These are phyloP conservation scores for Acanthococcus lagerstroemiae DNA, from an alignment of 2,888 invertebrate species.

Conservation along the genomic window DNA sequence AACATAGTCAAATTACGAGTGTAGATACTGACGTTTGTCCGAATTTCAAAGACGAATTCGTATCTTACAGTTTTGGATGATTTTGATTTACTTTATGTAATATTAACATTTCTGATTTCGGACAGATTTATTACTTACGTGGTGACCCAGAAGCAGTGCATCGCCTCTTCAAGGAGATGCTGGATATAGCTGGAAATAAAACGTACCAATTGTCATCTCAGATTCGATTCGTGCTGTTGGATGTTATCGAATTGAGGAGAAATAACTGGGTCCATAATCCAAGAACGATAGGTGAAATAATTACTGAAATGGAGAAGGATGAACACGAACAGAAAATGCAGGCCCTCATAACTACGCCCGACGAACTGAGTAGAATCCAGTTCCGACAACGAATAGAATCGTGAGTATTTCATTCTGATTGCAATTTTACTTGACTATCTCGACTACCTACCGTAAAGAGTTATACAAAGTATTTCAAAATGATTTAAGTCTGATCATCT, in stretches of 20 bases:
- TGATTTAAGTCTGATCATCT: conserved; percentile 30
- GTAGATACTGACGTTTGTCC: no score
- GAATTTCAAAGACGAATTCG: no score
- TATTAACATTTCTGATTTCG: no score
- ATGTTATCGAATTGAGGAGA: conserved; percentile 77
- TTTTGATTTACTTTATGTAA: no score
- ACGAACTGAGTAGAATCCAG: neutral
- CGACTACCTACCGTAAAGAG: no score
- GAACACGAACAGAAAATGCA: conserved; percentile 15
- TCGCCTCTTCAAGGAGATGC: conserved; percentile 7
- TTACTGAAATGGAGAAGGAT: conserved; percentile 50
- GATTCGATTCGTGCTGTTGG: conserved; percentile 71
- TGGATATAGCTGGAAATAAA: conserved; percentile 34
- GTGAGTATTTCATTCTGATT: conserved; percentile 7
- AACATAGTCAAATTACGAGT: no score
- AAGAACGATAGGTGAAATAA: conserved; percentile 90
- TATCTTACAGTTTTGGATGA: no score
- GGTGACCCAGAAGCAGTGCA: conserved; percentile 11
- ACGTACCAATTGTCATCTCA: conserved; percentile 43
- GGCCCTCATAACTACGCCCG: neutral
- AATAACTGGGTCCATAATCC: conserved; percentile 81
- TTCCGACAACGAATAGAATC: conserved; percentile 7
- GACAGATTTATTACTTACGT: no score
- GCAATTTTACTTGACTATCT: neutral
- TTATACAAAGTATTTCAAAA: no score